These are phyloP conservation scores for Poeciliopsis turneri DNA, from an alignment of 2,797 vertebrate species.

Conservation along the genomic window DNA sequence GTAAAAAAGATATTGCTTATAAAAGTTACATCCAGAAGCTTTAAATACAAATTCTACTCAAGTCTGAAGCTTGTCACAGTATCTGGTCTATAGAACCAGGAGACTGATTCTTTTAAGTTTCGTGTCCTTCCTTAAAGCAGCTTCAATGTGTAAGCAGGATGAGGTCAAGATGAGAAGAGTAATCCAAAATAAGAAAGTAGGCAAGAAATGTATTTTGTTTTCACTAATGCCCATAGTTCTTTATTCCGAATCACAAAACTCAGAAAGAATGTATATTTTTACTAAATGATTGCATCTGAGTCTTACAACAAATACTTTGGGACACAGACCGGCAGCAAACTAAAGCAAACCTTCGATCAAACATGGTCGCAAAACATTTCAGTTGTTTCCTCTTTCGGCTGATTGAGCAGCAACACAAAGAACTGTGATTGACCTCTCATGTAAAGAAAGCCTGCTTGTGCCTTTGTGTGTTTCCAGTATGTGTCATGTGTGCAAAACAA, in stretches of 20 bases:
- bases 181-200: constrained; percentile 11
- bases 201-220: constrained; percentile 29
- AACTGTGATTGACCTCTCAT: background rate
- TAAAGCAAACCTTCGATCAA: constrained; percentile 20
- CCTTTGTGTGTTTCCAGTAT: constrained; percentile 27
- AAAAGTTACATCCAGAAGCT: no score
- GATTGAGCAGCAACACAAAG: constrained; percentile 9
- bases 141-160: constrained; percentile 43
- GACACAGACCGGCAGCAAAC: constrained; percentile 7
- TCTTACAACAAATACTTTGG: constrained; percentile 7
- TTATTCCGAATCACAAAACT: constrained; percentile 16
- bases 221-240: constrained; percentile 16
- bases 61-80: background rate
- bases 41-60: background rate
- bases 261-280: background rate
- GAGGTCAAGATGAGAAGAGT: constrained; percentile 42
- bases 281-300: background rate
- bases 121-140: constrained; percentile 50
- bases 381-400: constrained; percentile 3
- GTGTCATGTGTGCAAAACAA: constrained; percentile 16
- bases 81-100: background rate
- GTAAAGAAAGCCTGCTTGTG: constrained; percentile 13
- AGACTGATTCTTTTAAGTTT: constrained; percentile 16
- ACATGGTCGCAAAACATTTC: constrained; percentile 2
- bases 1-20: no score